Evolutionary conservation across 2,888 invertebrate species (phyloP).

Genomic region (Andrena hattorfiana): DNA sequence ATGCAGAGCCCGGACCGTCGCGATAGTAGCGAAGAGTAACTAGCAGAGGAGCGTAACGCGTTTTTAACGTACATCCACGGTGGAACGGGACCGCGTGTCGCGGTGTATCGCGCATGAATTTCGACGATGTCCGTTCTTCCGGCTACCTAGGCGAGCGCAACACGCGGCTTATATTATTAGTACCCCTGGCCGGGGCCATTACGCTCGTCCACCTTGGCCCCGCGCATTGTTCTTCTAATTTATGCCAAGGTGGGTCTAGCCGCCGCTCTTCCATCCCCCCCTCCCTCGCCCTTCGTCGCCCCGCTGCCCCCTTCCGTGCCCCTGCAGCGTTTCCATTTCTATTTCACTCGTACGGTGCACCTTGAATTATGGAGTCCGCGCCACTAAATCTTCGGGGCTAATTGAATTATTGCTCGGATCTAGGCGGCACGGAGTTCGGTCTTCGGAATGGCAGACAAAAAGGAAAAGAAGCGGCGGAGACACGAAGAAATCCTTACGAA

Average conservation of each 20-base stretch:
- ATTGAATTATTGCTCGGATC: slow-evolving; percentile 84
- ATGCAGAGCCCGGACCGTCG: not conserved
- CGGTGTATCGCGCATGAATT: slow-evolving; percentile 63
- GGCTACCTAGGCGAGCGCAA: slow-evolving; percentile 43
- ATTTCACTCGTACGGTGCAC: slow-evolving; percentile 76
- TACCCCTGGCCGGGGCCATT: slow-evolving; percentile 67
- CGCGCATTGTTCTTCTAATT: slow-evolving; percentile 83
- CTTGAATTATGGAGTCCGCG: slow-evolving; percentile 82
- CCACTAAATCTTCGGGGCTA: slow-evolving; percentile 80
- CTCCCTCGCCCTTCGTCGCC: slow-evolving; percentile 28
- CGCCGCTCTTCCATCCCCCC: slow-evolving; percentile 54
- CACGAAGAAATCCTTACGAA: slow-evolving; percentile 25
- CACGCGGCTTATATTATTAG: slow-evolving; percentile 70
- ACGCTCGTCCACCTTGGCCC: slow-evolving; percentile 72
- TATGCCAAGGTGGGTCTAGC: slow-evolving; percentile 78
- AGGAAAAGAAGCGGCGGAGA: slow-evolving; percentile 1
- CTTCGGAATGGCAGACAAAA: slow-evolving; percentile 39
- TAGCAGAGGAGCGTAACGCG: not conserved
- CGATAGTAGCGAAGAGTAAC: not conserved
- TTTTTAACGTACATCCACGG: slow-evolving; percentile 16
- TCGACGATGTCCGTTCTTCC: slow-evolving; percentile 67
- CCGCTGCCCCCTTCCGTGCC: slow-evolving; percentile 36
- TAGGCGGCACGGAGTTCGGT: slow-evolving; percentile 61
- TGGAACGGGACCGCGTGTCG: slow-evolving; percentile 26
- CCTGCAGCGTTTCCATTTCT: slow-evolving; percentile 63